Evolutionary conservation across 2,797 vertebrate species (phyloP).

Genomic region (Lepus townsendii): DNA sequence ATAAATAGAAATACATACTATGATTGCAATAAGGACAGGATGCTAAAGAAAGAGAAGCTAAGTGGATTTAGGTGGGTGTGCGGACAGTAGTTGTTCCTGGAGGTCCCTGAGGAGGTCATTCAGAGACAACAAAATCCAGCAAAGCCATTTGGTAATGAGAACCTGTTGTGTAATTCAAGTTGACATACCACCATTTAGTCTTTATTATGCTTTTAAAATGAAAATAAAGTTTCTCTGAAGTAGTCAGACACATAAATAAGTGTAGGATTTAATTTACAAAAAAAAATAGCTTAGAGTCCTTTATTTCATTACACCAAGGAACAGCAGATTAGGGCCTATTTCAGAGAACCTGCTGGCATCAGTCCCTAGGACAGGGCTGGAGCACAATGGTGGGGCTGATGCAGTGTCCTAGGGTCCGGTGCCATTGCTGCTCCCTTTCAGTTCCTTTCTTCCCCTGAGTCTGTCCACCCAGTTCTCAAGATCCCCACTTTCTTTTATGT

Average conservation of each 20-base stretch:
- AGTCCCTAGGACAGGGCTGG: not conserved
- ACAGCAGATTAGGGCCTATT: not conserved
- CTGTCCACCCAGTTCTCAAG: not conserved
- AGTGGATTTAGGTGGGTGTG: too few relatives aligned
- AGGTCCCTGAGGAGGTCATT: not conserved
- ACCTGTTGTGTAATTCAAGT: not conserved
- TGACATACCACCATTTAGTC: not conserved
- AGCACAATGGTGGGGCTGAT: accelerated
- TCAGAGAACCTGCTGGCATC: not conserved
- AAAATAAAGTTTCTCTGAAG: not conserved
- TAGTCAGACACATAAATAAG: not conserved
- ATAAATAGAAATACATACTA: not conserved
- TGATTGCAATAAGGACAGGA: not conserved
- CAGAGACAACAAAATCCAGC: not conserved
- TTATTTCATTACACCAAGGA: not conserved
- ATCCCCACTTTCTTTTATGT: not conserved
- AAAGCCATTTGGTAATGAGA: not conserved
- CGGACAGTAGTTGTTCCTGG: not conserved
- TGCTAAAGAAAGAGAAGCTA: not conserved
- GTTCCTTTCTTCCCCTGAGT: not conserved
- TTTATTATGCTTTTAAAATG: not conserved
- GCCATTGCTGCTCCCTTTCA: accelerated
- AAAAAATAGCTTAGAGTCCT: not conserved
- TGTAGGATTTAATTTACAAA: not conserved
- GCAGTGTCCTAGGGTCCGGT: accelerated